Conservation (phyloP, 2,888 invertebrate species). For the Himalopsyche anomala region DNA sequence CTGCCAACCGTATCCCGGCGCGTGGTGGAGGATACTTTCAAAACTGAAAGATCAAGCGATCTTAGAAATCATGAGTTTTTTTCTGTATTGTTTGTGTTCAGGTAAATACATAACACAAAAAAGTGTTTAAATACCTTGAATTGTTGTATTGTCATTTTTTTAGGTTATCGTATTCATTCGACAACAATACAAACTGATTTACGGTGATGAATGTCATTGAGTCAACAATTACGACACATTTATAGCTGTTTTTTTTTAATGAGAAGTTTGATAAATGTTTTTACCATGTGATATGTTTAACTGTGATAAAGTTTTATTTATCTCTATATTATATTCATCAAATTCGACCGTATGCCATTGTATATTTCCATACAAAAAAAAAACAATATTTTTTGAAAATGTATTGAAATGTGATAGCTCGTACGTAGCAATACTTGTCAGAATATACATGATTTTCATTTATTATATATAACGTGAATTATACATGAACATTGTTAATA, state of each 20-base stretch:
- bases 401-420: no score
- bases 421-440: no score
- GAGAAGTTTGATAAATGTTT: no score
- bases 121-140: not conserved
- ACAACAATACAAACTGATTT: constrained; percentile 3
- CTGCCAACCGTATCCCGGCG: constrained; percentile 11
- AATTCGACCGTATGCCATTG: no score
- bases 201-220: constrained; percentile 33
- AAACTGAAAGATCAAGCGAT: not conserved
- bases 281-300: no score
- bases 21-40: not conserved
- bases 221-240: not conserved
- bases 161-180: not conserved
- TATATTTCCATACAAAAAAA: no score
- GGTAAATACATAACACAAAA: not conserved
- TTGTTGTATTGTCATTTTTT: not conserved
- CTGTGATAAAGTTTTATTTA: no score
- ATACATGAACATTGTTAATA: no score
- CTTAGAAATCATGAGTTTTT: not conserved
- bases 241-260: not conserved
- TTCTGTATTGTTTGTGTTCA: not conserved
- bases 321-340: no score
- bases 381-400: no score
- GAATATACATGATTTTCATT: no score
- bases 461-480: no score